phyloP scores from a whole-genome alignment of 2,113 vertebrate genomes.

The Gadus chalcogrammus region DNA sequence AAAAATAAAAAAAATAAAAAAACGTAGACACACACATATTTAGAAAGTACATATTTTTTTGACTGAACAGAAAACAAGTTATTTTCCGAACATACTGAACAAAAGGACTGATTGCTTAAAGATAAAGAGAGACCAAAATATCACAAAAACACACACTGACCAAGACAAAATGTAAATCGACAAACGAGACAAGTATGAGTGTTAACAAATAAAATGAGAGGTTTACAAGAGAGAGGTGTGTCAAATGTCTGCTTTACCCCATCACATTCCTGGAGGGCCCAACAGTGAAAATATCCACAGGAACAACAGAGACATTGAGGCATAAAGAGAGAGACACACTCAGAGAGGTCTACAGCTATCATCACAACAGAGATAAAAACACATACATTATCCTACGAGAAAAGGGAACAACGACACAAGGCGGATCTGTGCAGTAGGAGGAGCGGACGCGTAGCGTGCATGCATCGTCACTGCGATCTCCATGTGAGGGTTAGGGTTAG shows the following conservation, averaged over 20 bases:
- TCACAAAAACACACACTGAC: slow-evolving; percentile 15
- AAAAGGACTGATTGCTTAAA: slow-evolving; percentile 1
- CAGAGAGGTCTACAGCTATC: slow-evolving; percentile 61
- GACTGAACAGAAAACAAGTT: slow-evolving; percentile 18
- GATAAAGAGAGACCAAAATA: not conserved
- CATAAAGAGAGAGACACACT: slow-evolving; percentile 67
- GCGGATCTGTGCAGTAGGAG: too few species aligned
- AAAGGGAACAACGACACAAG: slow-evolving; percentile 6
- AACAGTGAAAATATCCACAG: slow-evolving; percentile 78
- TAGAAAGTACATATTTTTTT: slow-evolving; percentile 12
- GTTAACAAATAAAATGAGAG: slow-evolving; percentile 6
- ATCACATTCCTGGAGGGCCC: slow-evolving; percentile 79
- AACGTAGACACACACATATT: slow-evolving; percentile 12
- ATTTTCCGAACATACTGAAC: too few species aligned
- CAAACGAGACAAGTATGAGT: not conserved
- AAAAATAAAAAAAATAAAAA: not conserved
- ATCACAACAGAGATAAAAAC: slow-evolving; percentile 68
- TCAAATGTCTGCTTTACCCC: slow-evolving; percentile 72
- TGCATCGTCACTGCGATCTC: too few species aligned
- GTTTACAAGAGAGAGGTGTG: slow-evolving; percentile 36
- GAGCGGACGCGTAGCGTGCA: too few species aligned
- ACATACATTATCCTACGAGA: slow-evolving; percentile 34
- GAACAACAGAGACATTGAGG: slow-evolving; percentile 74
- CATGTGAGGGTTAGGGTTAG: too few species aligned
- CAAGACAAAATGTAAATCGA: slow-evolving; percentile 8